Evolutionary conservation across 2,113 vertebrate species (phyloP).

Genomic region (Monopterus albus): DNA sequence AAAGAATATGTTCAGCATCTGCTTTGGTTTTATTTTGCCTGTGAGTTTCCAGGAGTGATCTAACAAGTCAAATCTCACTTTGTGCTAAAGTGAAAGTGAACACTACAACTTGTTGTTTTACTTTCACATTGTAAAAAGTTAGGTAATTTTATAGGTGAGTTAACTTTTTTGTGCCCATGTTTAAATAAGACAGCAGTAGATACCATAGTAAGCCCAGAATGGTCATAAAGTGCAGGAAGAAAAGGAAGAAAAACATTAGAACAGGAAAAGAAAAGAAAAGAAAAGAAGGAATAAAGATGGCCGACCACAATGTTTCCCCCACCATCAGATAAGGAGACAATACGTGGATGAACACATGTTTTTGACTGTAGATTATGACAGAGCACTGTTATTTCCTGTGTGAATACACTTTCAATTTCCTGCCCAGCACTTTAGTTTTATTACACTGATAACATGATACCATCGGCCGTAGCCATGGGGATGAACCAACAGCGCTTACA

Average conservation of each 20-base stretch:
- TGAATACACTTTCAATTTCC: constrained; percentile 99
- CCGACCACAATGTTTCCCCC: constrained; percentile 71
- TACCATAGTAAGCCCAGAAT: constrained; percentile 28
- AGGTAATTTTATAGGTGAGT: too few relatives aligned
- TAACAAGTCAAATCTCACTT: too few relatives aligned
- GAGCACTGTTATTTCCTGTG: constrained; percentile 99
- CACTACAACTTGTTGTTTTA: too few relatives aligned
- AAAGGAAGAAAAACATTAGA: constrained; percentile 48
- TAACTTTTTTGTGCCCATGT: too few relatives aligned
- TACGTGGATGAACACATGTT: constrained; percentile 91
- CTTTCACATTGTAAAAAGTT: too few relatives aligned
- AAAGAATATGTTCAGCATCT: too few relatives aligned
- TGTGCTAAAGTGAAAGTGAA: too few relatives aligned
- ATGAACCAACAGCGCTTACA: constrained; percentile 70
- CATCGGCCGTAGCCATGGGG: constrained; percentile 84
- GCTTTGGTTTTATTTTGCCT: too few relatives aligned
- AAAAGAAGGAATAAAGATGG: constrained; percentile 47
- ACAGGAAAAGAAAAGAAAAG: constrained; percentile 22
- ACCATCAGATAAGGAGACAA: constrained; percentile 89
- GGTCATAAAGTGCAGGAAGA: constrained; percentile 4
- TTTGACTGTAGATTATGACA: constrained; percentile 95
- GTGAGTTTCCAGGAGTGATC: too few relatives aligned
- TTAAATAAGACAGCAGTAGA: too few relatives aligned
- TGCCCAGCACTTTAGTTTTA: constrained; percentile 89
- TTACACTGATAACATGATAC: constrained; percentile 84